A percentile compares a stretch with the other conserved stretches of the same genome.
Evolutionary conservation across 2,888 invertebrate species (phyloP).

Genomic region (Imbricaverruca yamaguchii): DNA sequence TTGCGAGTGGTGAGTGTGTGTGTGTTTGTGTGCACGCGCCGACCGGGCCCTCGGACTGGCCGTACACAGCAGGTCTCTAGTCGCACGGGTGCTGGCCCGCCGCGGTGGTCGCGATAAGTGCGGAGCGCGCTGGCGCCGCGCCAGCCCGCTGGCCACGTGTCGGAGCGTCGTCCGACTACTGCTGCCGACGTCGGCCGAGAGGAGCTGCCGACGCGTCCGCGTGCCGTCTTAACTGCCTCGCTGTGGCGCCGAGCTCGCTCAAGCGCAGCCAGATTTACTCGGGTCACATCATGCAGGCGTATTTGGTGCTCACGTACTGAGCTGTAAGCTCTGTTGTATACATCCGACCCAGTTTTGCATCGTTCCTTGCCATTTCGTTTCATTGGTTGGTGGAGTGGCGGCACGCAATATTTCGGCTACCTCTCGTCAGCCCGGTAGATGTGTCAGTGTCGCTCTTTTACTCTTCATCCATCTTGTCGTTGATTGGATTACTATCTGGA

Average conservation of each 20-base stretch:
- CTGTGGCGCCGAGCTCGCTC: too few relatives aligned
- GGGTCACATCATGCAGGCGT: neutral
- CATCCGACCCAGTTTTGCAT: too few relatives aligned
- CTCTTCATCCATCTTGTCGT: too few relatives aligned
- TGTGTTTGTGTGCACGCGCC: neutral
- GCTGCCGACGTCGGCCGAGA: neutral
- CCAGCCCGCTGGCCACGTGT: neutral
- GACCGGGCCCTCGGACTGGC: neutral
- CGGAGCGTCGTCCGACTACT: neutral
- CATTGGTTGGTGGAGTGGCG: too few relatives aligned
- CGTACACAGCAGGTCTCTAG: neutral
- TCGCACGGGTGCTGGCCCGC: conserved; percentile 2
- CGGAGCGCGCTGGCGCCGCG: neutral
- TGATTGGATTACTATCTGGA: too few relatives aligned
- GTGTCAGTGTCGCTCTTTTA: too few relatives aligned
- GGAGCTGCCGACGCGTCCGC: too few relatives aligned
- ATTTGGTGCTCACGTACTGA: neutral
- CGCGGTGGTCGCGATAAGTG: too few relatives aligned
- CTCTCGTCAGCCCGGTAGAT: too few relatives aligned
- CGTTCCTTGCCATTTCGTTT: too few relatives aligned
- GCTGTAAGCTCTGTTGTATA: neutral
- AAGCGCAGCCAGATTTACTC: too few relatives aligned
- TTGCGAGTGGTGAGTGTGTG: neutral
- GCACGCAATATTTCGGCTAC: too few relatives aligned
- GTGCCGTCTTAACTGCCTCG: neutral